Conservation (phyloP, 2,113 vertebrate genomes). For the Rallus limicola region DNA sequence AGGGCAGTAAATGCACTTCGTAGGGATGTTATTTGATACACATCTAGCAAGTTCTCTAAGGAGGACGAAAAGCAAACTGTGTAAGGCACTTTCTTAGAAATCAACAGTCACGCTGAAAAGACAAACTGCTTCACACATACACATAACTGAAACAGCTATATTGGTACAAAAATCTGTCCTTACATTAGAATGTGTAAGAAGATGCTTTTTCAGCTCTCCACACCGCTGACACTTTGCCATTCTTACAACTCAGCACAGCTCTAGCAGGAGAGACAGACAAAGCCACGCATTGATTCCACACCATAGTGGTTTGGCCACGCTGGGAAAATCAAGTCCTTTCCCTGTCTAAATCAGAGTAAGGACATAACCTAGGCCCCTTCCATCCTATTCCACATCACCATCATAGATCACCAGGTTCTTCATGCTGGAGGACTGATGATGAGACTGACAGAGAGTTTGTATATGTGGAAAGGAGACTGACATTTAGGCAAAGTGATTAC, state of each 20-base stretch:
- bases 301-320: background rate
- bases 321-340: background rate
- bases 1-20: background rate
- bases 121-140: background rate
- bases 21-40: background rate
- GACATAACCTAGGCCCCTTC: background rate
- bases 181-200: background rate
- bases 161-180: background rate
- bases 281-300: fast-evolving
- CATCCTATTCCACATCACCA: background rate
- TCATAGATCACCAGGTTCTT: background rate
- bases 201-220: background rate
- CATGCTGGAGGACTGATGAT: background rate
- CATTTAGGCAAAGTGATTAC: background rate
- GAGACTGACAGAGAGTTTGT: background rate
- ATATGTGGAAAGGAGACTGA: background rate
- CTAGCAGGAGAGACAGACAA: background rate
- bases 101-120: background rate
- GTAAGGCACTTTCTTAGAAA: background rate
- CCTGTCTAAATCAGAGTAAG: background rate
- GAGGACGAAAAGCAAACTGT: background rate
- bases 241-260: background rate
- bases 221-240: background rate
- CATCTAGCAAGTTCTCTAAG: background rate
- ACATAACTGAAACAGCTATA: background rate